Percentiles rank a stretch among this genome's conserved stretches.
phyloP scores from a whole-genome alignment of 2,113 vertebrate genomes.

The Ceuthmochares aereus region DNA sequence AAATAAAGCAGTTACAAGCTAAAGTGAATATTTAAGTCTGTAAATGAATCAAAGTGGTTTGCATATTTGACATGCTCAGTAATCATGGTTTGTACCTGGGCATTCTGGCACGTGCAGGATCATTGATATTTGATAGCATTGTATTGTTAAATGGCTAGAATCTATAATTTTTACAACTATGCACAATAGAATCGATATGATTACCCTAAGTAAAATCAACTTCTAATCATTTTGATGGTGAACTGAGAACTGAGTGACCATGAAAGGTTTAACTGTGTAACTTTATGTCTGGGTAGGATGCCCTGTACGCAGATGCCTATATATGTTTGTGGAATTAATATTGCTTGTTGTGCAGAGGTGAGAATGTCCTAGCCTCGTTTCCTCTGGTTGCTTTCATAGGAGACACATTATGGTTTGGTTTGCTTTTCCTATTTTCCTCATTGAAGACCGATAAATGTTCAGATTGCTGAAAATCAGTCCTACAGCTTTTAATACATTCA shows the following conservation, averaged over 20 bases:
- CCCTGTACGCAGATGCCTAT: not conserved
- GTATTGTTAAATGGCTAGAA: not conserved
- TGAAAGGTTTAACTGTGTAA: not conserved
- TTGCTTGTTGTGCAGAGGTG: not conserved
- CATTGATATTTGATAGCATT: not conserved
- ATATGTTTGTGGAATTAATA: not conserved
- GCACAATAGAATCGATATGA: not conserved
- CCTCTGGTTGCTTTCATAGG: not conserved
- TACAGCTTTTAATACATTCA: not conserved
- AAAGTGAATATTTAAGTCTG: not conserved
- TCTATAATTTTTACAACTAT: not conserved
- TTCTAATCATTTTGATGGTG: not conserved
- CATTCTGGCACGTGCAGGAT: not conserved
- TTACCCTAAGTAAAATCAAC: not conserved
- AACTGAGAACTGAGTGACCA: not conserved
- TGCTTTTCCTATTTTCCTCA: not conserved
- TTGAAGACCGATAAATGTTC: not conserved
- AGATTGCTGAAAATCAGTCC: not conserved
- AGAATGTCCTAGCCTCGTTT: not conserved
- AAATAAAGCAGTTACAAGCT: not conserved
- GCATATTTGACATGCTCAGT: not conserved
- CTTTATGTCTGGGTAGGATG: not conserved
- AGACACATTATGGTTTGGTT: not conserved
- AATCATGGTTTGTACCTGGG: not conserved
- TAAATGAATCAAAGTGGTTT: not conserved